Base-by-base conservation (phyloP, 2,888 invertebrate species). In the Caenorhabditis sinica region DNA sequence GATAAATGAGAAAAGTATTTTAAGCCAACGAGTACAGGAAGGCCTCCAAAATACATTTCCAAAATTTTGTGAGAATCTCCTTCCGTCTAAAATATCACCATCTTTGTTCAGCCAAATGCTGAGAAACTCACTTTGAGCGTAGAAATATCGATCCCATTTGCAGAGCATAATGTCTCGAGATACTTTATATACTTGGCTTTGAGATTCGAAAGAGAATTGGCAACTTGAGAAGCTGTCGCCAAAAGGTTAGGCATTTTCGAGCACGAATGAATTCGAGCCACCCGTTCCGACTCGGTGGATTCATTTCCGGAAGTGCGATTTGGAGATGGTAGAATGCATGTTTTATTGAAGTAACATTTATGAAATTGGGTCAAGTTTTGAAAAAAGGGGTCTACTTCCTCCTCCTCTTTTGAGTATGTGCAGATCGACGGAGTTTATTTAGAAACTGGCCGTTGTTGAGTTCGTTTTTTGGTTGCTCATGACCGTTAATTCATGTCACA, bases 61-160 rank as follows among this genome's bases (percentile, higher is more conserved):
- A 90, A 76, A 9, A 72, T 9, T 60, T 90, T 86, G 68, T 88
- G 80, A 15, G 88, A 56, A 17, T 72, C 79, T n/a, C 89, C 90
- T 43, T 84, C 86, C 11, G 81, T 88, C 88, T 91, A 61, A 82
- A 88, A 61, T 0, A 30, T 5, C 30, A 30, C 23, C 36, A 40
- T 51, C 40, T 30, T 28, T 28, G 13, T 56, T 6, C 28, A 28
- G 11, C 1, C 23, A 11, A 45, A 45, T 53, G 15, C 0, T 9
- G 25, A 4, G 3, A 25, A 40, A 68, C 76, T 33, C 58, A 87
- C 88, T 79, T 89, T 91, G 40, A 91, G 77, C 8, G 83, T 85
- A 4, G 85, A 82, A n/a, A 91, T 87, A 43, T 91, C 90, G 66
- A 91, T 90, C 23, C 90, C 90, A 83, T 91, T 91, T n/a, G 91